Conservation (phyloP, 2,797 vertebrate species). For the Characodon lateralis region DNA sequence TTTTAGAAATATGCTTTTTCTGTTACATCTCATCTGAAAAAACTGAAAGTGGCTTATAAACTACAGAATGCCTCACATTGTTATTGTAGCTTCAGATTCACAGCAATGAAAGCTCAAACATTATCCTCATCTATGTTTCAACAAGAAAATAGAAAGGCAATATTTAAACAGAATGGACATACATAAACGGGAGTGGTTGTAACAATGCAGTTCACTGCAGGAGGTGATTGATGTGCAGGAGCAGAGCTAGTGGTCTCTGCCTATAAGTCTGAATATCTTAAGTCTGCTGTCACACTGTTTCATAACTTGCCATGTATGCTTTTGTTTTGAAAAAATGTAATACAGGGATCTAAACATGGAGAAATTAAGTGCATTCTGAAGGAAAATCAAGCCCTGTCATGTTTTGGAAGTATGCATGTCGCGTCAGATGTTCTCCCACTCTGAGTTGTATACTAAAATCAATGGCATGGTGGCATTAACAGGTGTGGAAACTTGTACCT, state of each 20-base stretch:
- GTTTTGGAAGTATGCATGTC: not conserved
- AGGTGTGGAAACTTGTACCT: not conserved
- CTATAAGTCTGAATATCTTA: not conserved
- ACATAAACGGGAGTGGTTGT: not conserved
- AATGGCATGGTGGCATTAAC: not conserved
- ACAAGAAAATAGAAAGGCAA: not conserved
- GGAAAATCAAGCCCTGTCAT: not conserved
- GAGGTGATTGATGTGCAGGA: not conserved
- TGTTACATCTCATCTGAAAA: not conserved
- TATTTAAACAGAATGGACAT: not conserved
- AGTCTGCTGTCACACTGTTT: not conserved
- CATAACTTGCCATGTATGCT: not conserved
- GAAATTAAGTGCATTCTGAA: not conserved
- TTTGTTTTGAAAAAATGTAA: not conserved
- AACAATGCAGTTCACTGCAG: not conserved
- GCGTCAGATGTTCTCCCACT: not conserved
- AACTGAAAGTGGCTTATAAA: not conserved
- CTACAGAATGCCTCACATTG: not conserved
- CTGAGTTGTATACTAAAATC: not conserved
- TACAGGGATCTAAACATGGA: not conserved
- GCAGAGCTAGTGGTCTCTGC: not conserved
- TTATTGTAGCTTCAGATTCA: not conserved
- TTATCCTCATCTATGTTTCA: not conserved
- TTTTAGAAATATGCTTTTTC: not conserved
- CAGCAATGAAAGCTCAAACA: not conserved